Evolutionary conservation across 1,140 invertebrate genomes (phyloP).

Genomic region (Acromyrmex heyeri): DNA sequence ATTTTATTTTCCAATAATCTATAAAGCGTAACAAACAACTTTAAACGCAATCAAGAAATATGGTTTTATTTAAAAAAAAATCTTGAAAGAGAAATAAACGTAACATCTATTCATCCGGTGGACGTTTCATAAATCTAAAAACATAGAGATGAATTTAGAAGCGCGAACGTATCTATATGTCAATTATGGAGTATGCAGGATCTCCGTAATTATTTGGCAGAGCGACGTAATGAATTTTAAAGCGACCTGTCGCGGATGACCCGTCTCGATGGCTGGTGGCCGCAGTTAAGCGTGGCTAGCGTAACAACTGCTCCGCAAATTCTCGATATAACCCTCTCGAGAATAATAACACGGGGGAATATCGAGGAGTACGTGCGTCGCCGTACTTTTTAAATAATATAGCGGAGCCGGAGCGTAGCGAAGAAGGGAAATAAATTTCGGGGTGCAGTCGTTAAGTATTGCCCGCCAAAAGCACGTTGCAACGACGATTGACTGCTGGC

Average conservation of each 20-base stretch:
- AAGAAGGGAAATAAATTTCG: conserved; percentile 54
- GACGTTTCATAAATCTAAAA: not conserved
- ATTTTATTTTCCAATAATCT: not conserved
- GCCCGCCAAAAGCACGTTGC: conserved; percentile 26
- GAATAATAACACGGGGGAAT: conserved; percentile 42
- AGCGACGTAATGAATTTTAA: conserved; percentile 32
- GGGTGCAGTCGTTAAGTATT: conserved; percentile 62
- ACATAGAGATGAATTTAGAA: not conserved
- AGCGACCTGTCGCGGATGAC: not conserved
- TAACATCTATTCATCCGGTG: not conserved
- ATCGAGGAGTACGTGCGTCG: conserved; percentile 16
- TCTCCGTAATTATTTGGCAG: conserved; percentile 21
- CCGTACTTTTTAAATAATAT: conserved; percentile 42
- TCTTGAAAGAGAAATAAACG: not conserved
- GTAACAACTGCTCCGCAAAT: conserved; percentile 24
- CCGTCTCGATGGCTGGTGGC: not conserved
- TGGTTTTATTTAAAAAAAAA: not conserved
- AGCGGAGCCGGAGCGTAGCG: conserved; percentile 25
- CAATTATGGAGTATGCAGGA: not conserved
- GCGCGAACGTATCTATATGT: not conserved
- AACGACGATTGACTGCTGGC: conserved; percentile 49
- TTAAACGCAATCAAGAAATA: not conserved
- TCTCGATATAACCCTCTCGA: conserved; percentile 8
- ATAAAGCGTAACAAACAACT: not conserved
- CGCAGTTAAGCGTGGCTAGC: conserved; percentile 3